Evolutionary conservation across 2,113 vertebrate genomes (phyloP), one percentile per base, ranked within the genome.

Genomic region (Rhegmatorhina hoffmannsi): DNA sequence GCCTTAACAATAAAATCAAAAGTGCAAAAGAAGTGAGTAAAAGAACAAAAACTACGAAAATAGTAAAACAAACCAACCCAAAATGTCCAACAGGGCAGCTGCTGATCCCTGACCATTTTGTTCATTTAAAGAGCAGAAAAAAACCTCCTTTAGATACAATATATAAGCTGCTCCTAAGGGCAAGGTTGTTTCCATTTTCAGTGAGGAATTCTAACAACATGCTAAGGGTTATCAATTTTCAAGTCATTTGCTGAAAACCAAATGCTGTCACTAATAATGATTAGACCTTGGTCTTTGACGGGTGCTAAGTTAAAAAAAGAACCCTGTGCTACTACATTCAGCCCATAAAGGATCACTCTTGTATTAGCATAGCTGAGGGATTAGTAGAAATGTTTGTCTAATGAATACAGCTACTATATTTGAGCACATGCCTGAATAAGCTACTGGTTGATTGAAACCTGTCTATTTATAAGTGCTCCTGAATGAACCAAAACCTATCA

Each of bases 381-480:
- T 97, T 97, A 97, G 95, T 50, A 88, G 95, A 94, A 97, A 97
- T 93, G 95, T 96, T 96, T 97, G 70, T 93, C 94, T 97, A 97
- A 98, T 98, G 98, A 98, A 98, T 96, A 86, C 87, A 96, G 92
- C 93, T 93, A 96, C 98, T 98, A 96, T 98, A 98, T 97, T 96
- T 96, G 94, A 97, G 90, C 76, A 83, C 97, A 96, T 90, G 96
- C 92, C 96, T 96, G 90, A 98, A 97, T 97, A 95, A 96, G 96
- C 94, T 95, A 89, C 75, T 96, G 96, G 95, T 94, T 23, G n/a
- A 97, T 49, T 94, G 97, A 97, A 97, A 95, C 40, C 72, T 92
- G 86, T 95, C 97, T 98, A 97, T 98, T 98, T 97, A 97, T 97
- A 97, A 97, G 84, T 82, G 73, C 74, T 95, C 88, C 69, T 94